Evolutionary conservation across 1,140 invertebrate genomes (phyloP), one percentile per base, ranked within the genome.

Genomic region (Atta cephalotes): DNA sequence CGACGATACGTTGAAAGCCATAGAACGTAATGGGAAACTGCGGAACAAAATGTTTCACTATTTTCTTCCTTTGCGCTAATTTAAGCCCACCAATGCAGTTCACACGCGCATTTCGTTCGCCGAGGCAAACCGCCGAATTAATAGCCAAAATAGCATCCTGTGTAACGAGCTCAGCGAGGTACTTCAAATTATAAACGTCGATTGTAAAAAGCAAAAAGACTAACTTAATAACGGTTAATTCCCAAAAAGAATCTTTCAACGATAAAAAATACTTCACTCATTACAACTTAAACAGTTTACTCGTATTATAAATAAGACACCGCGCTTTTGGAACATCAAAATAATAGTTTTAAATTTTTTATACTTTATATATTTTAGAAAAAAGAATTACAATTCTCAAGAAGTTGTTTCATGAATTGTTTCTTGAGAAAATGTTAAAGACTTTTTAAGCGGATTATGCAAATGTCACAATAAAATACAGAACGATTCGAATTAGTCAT

Each of bases 1-100:
- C 77, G 76, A 90, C 66, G 85, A 82, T 90, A 88, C 74, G 60
- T 76, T 79, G 74, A 77, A 88, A 87, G 62, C 84, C 66, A 60
- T 79, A 39, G 71, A 88, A 63, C 79, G 51, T 58, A 88, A 85
- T 78, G 71, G 53, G 39, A 68, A 78, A 58, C 51, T 51, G 63
- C 56, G 25, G 35, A 56, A 85, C 66, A 77, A 85, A 71, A 70
- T 84, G 65, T 85, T 88, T 72, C 56, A 21, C 56, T 25, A 88
- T 85, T 85, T 84, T 84, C 80, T 51, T 84, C 70, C 39, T 60
- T 76, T 62, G 58, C 39, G 56, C 45, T 84, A 84, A 84, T 76
- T 84, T 76, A 62, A 39, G 70, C 70, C 66, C 70, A 21, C 39
- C 39, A 16, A 60, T 12, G 21, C 45, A 18, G 68, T 74, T 82